Percentiles rank a stretch among this genome's conserved stretches.
phyloP scores from a whole-genome alignment of 2,888 invertebrate species.

The Petrophora chlorosata region DNA sequence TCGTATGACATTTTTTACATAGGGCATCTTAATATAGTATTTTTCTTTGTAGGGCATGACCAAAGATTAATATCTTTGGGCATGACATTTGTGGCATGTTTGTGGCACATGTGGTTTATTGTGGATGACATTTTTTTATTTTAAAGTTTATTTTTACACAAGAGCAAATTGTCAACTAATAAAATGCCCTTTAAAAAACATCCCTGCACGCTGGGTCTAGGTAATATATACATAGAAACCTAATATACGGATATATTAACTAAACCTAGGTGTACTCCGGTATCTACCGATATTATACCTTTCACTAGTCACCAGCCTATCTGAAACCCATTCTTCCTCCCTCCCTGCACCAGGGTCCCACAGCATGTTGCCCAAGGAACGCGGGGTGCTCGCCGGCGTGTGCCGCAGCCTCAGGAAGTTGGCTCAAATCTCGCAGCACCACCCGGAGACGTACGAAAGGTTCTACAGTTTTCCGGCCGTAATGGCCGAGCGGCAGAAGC shows the following conservation, averaged over 20 bases:
- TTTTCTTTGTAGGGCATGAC: too few species aligned
- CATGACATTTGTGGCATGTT: too few species aligned
- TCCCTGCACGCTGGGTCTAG: constrained; percentile 45
- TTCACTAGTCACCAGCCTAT: too few species aligned
- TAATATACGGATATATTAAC: too few species aligned
- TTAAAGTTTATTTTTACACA: not conserved
- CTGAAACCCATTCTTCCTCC: constrained; percentile 1
- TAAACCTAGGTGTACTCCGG: too few species aligned
- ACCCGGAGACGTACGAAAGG: constrained; percentile 51
- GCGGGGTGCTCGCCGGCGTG: constrained; percentile 8
- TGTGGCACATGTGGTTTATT: too few species aligned
- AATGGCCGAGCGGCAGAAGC: constrained; percentile 55
- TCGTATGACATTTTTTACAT: too few species aligned
- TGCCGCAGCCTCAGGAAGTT: constrained; percentile 42
- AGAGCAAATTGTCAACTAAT: not conserved
- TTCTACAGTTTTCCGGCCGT: constrained; percentile 58
- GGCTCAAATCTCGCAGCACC: constrained; percentile 47
- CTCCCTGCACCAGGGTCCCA: constrained; percentile 43
- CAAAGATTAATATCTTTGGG: too few species aligned
- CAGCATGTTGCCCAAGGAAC: constrained; percentile 46
- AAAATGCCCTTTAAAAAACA: constrained; percentile 42
- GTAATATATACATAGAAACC: constrained; percentile 42
- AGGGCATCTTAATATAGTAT: too few species aligned
- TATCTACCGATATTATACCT: too few species aligned
- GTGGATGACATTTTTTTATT: not conserved